Conservation (phyloP, 1,140 invertebrate species). For the Penaeus indicus region DNA sequence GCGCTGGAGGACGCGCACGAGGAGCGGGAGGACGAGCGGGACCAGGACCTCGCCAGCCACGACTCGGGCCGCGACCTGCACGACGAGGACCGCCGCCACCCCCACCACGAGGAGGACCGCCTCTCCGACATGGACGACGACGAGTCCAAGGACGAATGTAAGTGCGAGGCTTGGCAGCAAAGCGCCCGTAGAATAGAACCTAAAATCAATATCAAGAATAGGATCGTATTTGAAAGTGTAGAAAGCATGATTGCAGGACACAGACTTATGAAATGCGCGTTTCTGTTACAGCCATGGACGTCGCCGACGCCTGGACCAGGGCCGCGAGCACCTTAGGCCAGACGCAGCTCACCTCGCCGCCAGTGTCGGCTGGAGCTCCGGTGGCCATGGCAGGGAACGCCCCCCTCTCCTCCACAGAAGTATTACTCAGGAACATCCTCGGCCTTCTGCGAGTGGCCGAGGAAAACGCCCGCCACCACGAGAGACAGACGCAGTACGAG, state of each 20-base stretch:
- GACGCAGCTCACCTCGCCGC: conserved; percentile 63
- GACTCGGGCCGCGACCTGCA: conserved; percentile 60
- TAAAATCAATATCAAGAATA: no score
- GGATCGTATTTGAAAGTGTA: no score
- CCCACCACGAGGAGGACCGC: conserved; percentile 62
- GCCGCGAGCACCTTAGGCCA: conserved; percentile 67
- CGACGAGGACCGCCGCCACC: conserved; percentile 58
- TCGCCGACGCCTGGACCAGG: conserved; percentile 67
- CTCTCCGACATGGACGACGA: conserved; percentile 68
- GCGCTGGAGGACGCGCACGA: conserved; percentile 41
- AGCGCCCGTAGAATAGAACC: neutral
- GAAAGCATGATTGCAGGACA: no score
- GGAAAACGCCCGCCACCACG: conserved; percentile 94
- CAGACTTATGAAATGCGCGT: neutral
- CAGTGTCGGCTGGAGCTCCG: conserved; percentile 69
- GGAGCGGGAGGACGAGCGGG: conserved; percentile 51
- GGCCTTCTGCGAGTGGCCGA: conserved; percentile 94
- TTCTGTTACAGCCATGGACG: conserved; percentile 67
- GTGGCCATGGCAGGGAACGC: conserved; percentile 68
- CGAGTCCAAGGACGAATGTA: conserved; percentile 69
- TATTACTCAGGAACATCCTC: conserved; percentile 93
- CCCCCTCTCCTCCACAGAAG: conserved; percentile 86
- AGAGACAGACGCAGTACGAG: conserved; percentile 94
- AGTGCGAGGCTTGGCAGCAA: conserved; percentile 18
- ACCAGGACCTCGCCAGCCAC: conserved; percentile 55